A percentile compares a stretch with the other conserved stretches of the same genome.
These are phyloP conservation scores for Drosophila simulans DNA, from an alignment of 1,140 invertebrate genomes.

Conservation along the genomic window DNA sequence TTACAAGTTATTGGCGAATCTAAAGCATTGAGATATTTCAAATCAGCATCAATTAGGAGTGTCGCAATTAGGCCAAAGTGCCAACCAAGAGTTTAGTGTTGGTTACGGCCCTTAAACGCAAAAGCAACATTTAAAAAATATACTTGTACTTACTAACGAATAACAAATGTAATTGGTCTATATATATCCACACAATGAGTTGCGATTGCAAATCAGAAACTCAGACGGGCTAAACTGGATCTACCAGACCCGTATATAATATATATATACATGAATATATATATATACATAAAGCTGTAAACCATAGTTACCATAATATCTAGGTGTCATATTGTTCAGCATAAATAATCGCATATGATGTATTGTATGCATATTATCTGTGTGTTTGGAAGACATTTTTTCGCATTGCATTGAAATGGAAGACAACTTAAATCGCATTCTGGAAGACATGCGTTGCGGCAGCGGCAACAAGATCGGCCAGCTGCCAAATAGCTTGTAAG, in stretches of 20 bases:
- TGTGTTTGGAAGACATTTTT: constrained; percentile 84
- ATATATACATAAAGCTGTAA: constrained; percentile 4
- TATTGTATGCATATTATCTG: constrained; percentile 51
- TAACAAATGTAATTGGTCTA: constrained; percentile 65
- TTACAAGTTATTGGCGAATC: constrained; percentile 48
- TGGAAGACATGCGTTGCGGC: constrained; percentile 77
- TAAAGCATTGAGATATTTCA: constrained; percentile 41
- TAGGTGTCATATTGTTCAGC: constrained; percentile 44
- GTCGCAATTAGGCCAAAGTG: constrained; percentile 57
- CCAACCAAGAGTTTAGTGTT: constrained; percentile 83
- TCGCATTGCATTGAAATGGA: constrained; percentile 69
- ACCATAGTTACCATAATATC: constrained; percentile 29
- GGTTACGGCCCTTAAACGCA: constrained; percentile 63
- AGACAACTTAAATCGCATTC: constrained; percentile 66
- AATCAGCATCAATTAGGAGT: constrained; percentile 71
- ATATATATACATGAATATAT: constrained; percentile 49
- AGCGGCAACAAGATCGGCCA: constrained; percentile 42
- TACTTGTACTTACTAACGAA: constrained; percentile 57
- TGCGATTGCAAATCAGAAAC: constrained; percentile 80
- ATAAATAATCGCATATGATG: constrained; percentile 33
- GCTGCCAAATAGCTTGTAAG: constrained; percentile 51
- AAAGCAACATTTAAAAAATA: constrained; percentile 15
- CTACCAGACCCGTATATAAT: constrained; percentile 68
- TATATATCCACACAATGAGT: constrained; percentile 68
- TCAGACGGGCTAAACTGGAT: constrained; percentile 55